Base-by-base conservation (phyloP, 2,797 vertebrate species). In the Pyrrhura leucotis region DNA sequence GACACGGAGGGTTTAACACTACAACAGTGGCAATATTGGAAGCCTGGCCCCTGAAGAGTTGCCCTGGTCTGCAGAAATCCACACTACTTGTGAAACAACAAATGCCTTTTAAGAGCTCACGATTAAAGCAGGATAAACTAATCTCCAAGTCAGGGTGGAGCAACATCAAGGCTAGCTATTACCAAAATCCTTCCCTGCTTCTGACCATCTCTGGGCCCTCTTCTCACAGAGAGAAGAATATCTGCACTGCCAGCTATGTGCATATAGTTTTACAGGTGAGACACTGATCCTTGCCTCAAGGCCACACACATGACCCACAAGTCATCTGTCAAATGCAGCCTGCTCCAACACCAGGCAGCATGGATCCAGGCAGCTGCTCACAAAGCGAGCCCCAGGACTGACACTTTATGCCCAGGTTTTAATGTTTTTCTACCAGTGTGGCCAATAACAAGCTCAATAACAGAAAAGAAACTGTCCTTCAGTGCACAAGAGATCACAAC, bases 331-430 rank as follows among this genome's bases (percentile, higher is more conserved):
- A 61, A 50, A 83, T 4, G 22, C 51, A 61, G 51, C 23, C 14
- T 47, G 71, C n/a, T 90, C 62, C 16, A n/a, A 18, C 14, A n/a
- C 31, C 26, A 63, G 47, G 42, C 45, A 73, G n/a, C 22, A 35
- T 0, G 1, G 44, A 72, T n/a, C 44, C 35, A 54, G 29, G 68
- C 66, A 91, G 33, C 37, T 35, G 9, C n/a, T 26, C 77, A 44
- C 23, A 58, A 13, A 67, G 44, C 0, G 13, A 81, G 37, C 22
- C 9, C 0, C 0, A 47, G 13, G 44, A 73, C 54, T 44, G 11
- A 62, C 37, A 61, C 26, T 37, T 14, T 26, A 33, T 14, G 14
- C 17, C 14, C 28, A 33, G 19, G 40, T 82, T 85, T 68, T 47
- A 87, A 56, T 10, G 6, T 69, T 79, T 92, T 72, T 63, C 63